Percentiles rank a stretch among this genome's conserved stretches.
Conservation (phyloP, 2,113 vertebrate genomes). For the Mustelus asterias region DNA sequence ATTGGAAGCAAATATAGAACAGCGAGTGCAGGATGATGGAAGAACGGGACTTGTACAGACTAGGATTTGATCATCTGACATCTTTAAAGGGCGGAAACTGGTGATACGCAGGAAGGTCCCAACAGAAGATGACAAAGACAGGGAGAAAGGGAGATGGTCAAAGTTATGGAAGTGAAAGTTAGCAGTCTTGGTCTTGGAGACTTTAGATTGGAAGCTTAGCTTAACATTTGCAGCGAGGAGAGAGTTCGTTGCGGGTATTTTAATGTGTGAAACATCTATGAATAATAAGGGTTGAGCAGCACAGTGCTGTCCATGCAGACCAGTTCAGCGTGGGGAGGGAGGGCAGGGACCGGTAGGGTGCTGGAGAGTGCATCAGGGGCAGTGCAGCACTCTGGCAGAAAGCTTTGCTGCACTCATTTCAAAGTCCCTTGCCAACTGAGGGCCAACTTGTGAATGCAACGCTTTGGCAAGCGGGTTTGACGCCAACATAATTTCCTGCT, state of each 20-base stretch:
- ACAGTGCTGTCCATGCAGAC: no score
- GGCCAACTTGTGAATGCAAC: no score
- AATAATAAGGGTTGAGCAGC: no score
- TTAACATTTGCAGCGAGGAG: background rate
- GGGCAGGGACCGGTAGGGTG: no score
- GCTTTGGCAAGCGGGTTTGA: no score
- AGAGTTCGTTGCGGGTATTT: background rate
- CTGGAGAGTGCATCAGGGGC: no score
- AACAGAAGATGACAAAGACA: background rate
- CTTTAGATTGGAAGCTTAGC: background rate
- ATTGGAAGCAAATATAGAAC: background rate
- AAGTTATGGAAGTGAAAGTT: background rate
- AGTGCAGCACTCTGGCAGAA: no score
- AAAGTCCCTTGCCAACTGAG: no score
- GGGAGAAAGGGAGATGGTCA: background rate
- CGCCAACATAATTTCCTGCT: no score
- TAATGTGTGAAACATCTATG: background rate
- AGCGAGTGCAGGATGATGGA: background rate
- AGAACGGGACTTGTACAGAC: background rate
- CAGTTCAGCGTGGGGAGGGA: no score
- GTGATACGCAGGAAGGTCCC: no score
- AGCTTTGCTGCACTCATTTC: no score
- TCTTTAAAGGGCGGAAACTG: background rate
- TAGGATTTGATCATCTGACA: background rate
- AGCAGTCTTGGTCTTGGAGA: background rate